Evolutionary conservation across 1,140 invertebrate genomes (phyloP).

Genomic region (Calliphora vicina): DNA sequence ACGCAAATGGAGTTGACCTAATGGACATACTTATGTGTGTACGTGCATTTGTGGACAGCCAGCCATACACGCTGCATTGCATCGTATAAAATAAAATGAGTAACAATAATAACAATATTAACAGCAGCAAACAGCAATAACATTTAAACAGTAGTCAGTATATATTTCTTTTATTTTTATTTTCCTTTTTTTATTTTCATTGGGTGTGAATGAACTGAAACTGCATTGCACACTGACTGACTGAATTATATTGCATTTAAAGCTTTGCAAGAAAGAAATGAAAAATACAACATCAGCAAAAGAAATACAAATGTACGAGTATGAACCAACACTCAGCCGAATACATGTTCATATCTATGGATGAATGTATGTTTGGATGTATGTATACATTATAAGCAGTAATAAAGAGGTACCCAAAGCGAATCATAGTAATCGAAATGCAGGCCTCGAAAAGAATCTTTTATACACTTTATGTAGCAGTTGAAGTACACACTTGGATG

Average conservation of each 20-base stretch:
- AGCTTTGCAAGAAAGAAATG: constrained; percentile 6
- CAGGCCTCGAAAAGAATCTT: neutral
- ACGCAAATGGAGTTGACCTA: neutral
- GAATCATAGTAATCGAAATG: constrained; percentile 1
- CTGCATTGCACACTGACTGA: constrained; percentile 12
- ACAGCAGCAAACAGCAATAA: constrained; percentile 20
- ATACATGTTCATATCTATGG: neutral
- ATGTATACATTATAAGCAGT: neutral
- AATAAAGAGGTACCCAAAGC: constrained; percentile 3
- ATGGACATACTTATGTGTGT: neutral
- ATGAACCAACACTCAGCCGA: neutral
- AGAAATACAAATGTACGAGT: neutral
- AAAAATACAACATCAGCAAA: constrained; percentile 5
- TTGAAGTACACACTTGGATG: neutral
- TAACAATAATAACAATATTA: constrained; percentile 23
- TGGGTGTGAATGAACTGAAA: constrained; percentile 33
- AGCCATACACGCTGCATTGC: neutral
- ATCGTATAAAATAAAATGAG: neutral
- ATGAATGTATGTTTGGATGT: neutral
- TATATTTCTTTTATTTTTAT: neutral
- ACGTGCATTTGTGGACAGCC: neutral
- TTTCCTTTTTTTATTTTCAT: constrained; percentile 2
- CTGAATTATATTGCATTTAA: constrained; percentile 10
- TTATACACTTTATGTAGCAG: no score
- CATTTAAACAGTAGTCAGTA: constrained; percentile 21